Evolutionary conservation across 2,797 vertebrate species (phyloP), one percentile per base, ranked within the genome.

Genomic region (Arrhamphus sclerolepis): DNA sequence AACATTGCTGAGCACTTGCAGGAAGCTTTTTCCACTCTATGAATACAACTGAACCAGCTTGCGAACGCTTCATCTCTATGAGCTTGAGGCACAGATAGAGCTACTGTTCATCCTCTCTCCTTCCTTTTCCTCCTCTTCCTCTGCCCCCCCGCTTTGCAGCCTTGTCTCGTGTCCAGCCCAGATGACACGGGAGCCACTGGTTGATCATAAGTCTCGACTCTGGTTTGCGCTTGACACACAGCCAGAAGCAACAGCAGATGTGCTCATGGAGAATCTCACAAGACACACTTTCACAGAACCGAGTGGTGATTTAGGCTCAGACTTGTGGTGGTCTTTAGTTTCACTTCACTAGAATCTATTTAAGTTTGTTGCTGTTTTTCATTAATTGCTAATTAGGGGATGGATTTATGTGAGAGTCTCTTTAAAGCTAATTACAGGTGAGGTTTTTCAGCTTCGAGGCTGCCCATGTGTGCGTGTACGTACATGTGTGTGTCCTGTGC

Each of bases 81-180:
- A 75, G 66, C 74, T 65, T 46, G 52, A 66, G 66, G 64, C 56
- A 57, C 54, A 72, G 78, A 57, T 39, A 78, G 60, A 70, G 66
- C 62, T 70, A 78, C 74, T 80, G 70, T 80, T 86, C 81, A 69
- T 39, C 56, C 53, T 46, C 58, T 53, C 57, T 80, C 59, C 62
- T 56, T 59, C 67, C 56, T 60, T 56, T 49, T 59, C 62, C 55
- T 40, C 38, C 66, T 44, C 68, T 46, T 55, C 53, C 20, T n/a
- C n/a, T n/a, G n/a, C 39, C 48, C 28, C 41, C 29, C 73, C 59
- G 17, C 34, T 46, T 46, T 1, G 5, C 1, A 38, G 73, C 77
- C 81, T 81, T 72, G 80, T 74, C 69, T 70, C 41, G 4, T 34
- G 52, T 76, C 76, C 74, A 78, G 20, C 46, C 26, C 73, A 50